Percentiles rank a stretch among this genome's conserved stretches.
These are phyloP conservation scores for Drosophila trapezifrons DNA, from an alignment of 1,140 invertebrate genomes.

Conservation along the genomic window DNA sequence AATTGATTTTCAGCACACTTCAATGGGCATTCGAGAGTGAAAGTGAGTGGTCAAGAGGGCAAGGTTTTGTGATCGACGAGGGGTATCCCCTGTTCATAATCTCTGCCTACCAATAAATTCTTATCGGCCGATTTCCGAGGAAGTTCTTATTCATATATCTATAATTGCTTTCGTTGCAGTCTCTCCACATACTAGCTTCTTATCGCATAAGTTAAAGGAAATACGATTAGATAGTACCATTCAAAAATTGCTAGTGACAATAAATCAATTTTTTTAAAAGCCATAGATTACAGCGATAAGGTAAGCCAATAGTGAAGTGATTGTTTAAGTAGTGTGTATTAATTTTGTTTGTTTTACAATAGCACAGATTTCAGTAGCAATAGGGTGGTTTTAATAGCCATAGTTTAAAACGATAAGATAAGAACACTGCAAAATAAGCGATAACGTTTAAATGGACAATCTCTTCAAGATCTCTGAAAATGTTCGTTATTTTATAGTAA, in stretches of 20 bases:
- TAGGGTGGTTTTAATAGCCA: too few relatives aligned
- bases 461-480: too few relatives aligned
- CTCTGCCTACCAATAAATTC: background rate
- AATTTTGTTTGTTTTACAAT: too few relatives aligned
- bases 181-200: background rate
- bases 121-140: background rate
- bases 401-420: too few relatives aligned
- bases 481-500: too few relatives aligned
- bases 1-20: conserved; percentile 73
- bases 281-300: background rate
- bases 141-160: background rate
- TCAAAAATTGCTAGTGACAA: background rate
- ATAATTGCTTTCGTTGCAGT: background rate
- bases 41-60: conserved; percentile 19
- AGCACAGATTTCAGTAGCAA: too few relatives aligned
- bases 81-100: conserved; percentile 2
- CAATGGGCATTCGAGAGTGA: conserved; percentile 46
- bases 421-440: too few relatives aligned
- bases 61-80: background rate
- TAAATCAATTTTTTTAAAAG: background rate
- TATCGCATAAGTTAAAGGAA: background rate
- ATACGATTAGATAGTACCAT: background rate
- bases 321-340: too few relatives aligned
- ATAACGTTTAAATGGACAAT: too few relatives aligned
- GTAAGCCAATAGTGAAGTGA: background rate